A percentile compares a stretch with the other conserved stretches of the same genome.
phyloP scores from a whole-genome alignment of 2,797 vertebrate genomes.

The Centroberyx gerrardi region DNA sequence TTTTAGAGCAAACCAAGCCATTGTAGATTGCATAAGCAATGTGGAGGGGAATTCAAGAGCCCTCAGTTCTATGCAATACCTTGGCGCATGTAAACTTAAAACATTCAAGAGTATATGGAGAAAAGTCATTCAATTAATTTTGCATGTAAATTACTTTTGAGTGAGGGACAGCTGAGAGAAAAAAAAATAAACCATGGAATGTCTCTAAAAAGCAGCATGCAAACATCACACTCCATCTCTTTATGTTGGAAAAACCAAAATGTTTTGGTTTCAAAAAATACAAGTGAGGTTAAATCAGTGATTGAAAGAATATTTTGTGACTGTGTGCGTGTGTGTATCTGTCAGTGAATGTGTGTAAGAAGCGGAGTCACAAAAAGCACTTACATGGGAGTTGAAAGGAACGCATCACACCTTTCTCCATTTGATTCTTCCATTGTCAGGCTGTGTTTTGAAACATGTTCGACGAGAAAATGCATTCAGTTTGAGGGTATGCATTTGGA shows the following conservation, averaged over 20 bases:
- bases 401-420: slow-evolving; percentile 80
- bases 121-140: slow-evolving; percentile 83
- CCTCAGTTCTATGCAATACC: slow-evolving; percentile 81
- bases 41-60: slow-evolving; percentile 60
- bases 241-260: slow-evolving; percentile 72
- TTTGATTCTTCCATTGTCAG: slow-evolving; percentile 73
- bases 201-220: slow-evolving; percentile 78
- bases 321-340: slow-evolving; percentile 16
- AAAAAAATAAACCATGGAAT: slow-evolving; percentile 63
- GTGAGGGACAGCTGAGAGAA: slow-evolving; percentile 70
- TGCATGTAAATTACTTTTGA: slow-evolving; percentile 84
- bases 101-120: slow-evolving; percentile 84
- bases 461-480: slow-evolving; percentile 56
- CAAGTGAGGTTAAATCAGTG: slow-evolving; percentile 53
- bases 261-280: slow-evolving; percentile 59
- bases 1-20: slow-evolving; percentile 67
- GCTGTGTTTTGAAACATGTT: slow-evolving; percentile 71
- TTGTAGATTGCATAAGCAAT: slow-evolving; percentile 77
- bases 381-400: slow-evolving; percentile 84
- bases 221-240: slow-evolving; percentile 81
- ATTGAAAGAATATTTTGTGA: slow-evolving; percentile 49
- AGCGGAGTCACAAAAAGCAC: slow-evolving; percentile 84
- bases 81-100: slow-evolving; percentile 73
- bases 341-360: slow-evolving; percentile 72
- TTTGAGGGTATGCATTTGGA: slow-evolving; percentile 76